Evolutionary conservation across 2,888 invertebrate species (phyloP).

Genomic region (Panopea generosa): DNA sequence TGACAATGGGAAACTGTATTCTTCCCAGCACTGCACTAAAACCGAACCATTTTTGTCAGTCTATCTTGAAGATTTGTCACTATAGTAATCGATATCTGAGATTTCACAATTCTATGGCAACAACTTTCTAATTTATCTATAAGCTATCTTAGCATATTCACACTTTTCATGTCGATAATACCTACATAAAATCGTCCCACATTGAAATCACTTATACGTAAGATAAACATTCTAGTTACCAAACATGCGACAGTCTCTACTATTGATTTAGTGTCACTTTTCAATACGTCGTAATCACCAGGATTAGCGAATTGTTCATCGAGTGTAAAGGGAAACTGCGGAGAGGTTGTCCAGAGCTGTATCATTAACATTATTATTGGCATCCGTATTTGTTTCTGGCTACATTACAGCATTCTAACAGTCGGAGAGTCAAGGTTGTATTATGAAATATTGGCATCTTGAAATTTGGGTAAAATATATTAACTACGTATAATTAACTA

Average conservation of each 20-base stretch:
- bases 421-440: no score
- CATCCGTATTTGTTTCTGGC: no score
- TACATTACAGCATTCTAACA: no score
- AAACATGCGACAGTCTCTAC: constrained; percentile 16
- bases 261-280: constrained; percentile 60
- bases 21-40: no score
- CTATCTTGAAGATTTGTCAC: no score
- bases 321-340: not conserved
- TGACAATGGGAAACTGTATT: no score
- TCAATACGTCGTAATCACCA: constrained; percentile 20
- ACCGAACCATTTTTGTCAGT: no score
- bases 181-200: constrained; percentile 8
- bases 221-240: constrained; percentile 51
- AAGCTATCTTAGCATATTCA: constrained; percentile 54
- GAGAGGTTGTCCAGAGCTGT: not conserved
- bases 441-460: no score
- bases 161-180: constrained; percentile 35
- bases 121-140: constrained; percentile 39
- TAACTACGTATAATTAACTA: no score
- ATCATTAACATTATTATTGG: no score
- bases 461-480: constrained; percentile 8
- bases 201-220: constrained; percentile 4
- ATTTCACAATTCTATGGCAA: constrained; percentile 49
- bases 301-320: not conserved
- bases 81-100: not conserved